Evolutionary conservation across 2,113 vertebrate species (phyloP).

Genomic region (Hemibates koningsi): DNA sequence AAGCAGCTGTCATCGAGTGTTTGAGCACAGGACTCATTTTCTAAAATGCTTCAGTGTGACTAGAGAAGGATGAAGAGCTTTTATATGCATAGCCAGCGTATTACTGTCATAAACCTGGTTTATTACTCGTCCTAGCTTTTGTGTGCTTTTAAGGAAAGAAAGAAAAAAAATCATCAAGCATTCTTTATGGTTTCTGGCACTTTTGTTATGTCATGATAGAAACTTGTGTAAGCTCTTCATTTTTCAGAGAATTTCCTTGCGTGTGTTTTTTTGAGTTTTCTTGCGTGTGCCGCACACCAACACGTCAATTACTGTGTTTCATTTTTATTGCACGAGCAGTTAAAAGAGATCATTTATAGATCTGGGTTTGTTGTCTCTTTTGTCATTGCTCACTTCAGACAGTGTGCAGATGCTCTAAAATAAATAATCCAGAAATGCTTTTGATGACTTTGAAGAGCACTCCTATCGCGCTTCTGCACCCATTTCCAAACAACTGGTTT

Average conservation of each 20-base stretch:
- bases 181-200: neutral
- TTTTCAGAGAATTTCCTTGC: neutral
- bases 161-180: neutral
- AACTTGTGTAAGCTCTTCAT: neutral
- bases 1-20: conserved; percentile 20
- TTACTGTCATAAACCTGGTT: neutral
- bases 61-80: neutral
- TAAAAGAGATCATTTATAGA: neutral
- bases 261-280: neutral
- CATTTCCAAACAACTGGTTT: conserved; percentile 25
- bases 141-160: neutral
- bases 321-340: neutral
- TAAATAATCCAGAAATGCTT: conserved; percentile 12
- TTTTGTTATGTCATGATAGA: neutral
- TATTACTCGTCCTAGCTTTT: neutral
- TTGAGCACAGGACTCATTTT: neutral
- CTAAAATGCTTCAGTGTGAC: neutral
- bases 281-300: neutral
- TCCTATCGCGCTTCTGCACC: conserved; percentile 17
- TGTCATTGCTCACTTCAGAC: neutral
- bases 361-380: neutral
- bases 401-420: neutral
- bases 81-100: neutral
- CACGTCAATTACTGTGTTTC: neutral
- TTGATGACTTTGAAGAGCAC: conserved; percentile 22